phyloP scores from a whole-genome alignment of 1,140 invertebrate species.

The Argopecten irradians region DNA sequence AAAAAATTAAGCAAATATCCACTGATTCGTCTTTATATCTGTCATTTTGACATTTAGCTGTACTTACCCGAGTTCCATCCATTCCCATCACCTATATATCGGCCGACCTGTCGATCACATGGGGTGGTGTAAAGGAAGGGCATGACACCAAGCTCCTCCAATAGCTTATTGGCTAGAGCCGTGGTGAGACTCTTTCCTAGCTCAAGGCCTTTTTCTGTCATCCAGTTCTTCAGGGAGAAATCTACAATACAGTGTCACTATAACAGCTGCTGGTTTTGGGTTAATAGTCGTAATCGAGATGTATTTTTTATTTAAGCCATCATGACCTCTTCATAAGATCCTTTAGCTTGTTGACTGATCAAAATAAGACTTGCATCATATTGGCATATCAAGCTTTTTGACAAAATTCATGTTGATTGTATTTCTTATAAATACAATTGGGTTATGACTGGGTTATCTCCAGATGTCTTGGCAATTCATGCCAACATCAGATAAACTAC shows the following conservation, averaged over 20 bases:
- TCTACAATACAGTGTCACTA: constrained; percentile 14
- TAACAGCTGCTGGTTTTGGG: too few relatives aligned
- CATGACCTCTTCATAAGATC: too few relatives aligned
- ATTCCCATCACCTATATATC: constrained; percentile 30
- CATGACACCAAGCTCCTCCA: constrained; percentile 44
- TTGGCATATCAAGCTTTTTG: too few relatives aligned
- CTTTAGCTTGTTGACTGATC: too few relatives aligned
- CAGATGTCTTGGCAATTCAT: too few relatives aligned
- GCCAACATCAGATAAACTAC: too few relatives aligned
- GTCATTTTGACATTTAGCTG: neutral
- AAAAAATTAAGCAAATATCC: neutral
- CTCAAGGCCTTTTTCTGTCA: constrained; percentile 24
- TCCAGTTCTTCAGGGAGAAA: constrained; percentile 46
- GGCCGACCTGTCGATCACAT: constrained; percentile 35
- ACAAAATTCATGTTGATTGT: too few relatives aligned
- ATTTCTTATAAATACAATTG: too few relatives aligned
- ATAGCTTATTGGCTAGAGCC: constrained; percentile 26
- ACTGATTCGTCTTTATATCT: neutral
- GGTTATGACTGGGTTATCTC: too few relatives aligned
- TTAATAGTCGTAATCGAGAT: too few relatives aligned
- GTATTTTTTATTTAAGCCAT: too few relatives aligned
- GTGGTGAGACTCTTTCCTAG: constrained; percentile 21
- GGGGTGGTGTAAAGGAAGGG: constrained; percentile 24
- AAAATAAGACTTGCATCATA: too few relatives aligned
- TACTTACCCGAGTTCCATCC: constrained; percentile 42